Percentiles rank a stretch among this genome's conserved stretches.
These are phyloP conservation scores for Drosophila fulvimacula DNA, from an alignment of 2,888 invertebrate species.

Conservation along the genomic window DNA sequence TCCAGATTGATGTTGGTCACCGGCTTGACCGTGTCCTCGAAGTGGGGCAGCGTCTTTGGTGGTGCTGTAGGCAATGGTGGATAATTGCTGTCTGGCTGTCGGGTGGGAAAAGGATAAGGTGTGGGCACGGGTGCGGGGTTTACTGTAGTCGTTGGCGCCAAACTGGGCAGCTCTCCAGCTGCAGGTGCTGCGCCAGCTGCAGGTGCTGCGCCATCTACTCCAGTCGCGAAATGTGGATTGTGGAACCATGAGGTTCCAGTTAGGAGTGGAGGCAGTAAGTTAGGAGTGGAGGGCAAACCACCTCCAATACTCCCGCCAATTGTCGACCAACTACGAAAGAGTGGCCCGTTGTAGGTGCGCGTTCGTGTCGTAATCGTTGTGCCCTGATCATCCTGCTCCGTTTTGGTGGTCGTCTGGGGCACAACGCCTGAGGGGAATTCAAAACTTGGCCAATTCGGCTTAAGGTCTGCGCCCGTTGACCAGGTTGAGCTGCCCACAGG, in stretches of 20 bases:
- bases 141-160: background rate
- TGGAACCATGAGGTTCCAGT: constrained; percentile 15
- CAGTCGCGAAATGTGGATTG: background rate
- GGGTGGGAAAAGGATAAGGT: constrained; percentile 2
- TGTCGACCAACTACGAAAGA: constrained; percentile 21
- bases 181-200: background rate
- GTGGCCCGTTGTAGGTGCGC: constrained; percentile 27
- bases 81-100: background rate
- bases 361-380: constrained; percentile 51
- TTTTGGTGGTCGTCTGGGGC: constrained; percentile 53
- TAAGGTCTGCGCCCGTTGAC: background rate
- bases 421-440: constrained; percentile 44
- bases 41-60: constrained; percentile 34
- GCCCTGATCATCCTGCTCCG: constrained; percentile 59
- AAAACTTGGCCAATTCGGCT: constrained; percentile 48
- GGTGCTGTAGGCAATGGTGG: constrained; percentile 40
- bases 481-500: constrained; percentile 20
- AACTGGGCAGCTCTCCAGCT: constrained; percentile 2
- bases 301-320: background rate
- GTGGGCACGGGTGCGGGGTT: constrained; percentile 5
- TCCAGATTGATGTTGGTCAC: constrained; percentile 37
- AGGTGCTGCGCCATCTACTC: background rate
- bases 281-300: constrained; percentile 2
- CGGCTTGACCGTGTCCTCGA: constrained; percentile 45
- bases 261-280: constrained; percentile 5